Conservation (phyloP, 1,140 invertebrate genomes). For the Portunus trituberculatus region DNA sequence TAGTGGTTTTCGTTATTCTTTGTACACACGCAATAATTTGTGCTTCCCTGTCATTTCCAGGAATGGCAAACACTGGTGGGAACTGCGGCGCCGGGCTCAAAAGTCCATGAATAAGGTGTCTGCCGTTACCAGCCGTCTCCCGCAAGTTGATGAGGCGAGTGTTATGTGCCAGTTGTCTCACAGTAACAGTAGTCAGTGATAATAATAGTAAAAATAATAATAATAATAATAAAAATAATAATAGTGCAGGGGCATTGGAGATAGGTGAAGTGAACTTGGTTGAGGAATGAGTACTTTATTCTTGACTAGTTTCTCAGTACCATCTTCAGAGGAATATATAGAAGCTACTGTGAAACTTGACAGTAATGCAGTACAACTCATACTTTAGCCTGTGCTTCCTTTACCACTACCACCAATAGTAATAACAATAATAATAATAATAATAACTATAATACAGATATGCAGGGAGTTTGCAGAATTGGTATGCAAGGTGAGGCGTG, state of each 20-base stretch:
- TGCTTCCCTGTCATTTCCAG: constrained; percentile 81
- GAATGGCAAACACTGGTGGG: constrained; percentile 92
- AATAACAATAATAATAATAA: no score
- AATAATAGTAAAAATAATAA: no score
- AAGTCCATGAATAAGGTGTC: constrained; percentile 88
- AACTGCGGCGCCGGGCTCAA: constrained; percentile 89
- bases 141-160: constrained; percentile 68
- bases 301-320: no score
- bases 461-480: constrained; percentile 49
- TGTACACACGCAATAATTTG: background rate
- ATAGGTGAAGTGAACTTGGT: no score
- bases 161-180: no score
- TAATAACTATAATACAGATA: constrained; percentile 23
- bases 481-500: background rate
- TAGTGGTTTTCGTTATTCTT: no score
- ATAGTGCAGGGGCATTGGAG: background rate
- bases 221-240: no score
- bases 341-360: no score
- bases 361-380: no score
- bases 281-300: no score
- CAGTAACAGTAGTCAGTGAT: background rate
- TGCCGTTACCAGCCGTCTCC: constrained; percentile 78
- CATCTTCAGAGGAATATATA: no score
- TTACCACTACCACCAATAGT: background rate
- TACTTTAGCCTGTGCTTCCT: no score